Conservation (phyloP, 2,888 invertebrate species). For the Cenopis cana region DNA sequence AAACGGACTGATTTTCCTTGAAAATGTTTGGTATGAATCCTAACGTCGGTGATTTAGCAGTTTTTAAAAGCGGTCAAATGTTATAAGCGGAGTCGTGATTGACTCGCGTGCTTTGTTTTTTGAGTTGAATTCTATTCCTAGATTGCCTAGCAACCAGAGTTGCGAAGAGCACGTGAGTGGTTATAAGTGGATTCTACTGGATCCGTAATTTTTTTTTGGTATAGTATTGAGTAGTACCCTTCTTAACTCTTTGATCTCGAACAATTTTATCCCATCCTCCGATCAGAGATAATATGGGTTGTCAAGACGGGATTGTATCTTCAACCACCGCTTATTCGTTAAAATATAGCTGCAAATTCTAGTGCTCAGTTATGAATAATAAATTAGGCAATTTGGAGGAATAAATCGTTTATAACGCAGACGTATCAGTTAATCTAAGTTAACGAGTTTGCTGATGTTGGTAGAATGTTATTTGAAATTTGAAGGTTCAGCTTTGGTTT, state of each 20-base stretch:
- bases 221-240: neutral
- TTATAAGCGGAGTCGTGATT: too few species aligned
- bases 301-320: slow-evolving; percentile 1
- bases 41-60: too few species aligned
- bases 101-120: too few species aligned
- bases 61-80: too few species aligned
- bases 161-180: too few species aligned
- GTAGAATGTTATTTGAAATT: slow-evolving; percentile 11
- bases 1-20: too few species aligned
- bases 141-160: too few species aligned
- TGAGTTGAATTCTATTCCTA: too few species aligned
- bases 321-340: slow-evolving; percentile 13
- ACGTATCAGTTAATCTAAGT: slow-evolving; percentile 20
- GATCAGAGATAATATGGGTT: slow-evolving; percentile 26
- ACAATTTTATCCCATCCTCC: neutral
- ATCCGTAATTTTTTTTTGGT: too few species aligned
- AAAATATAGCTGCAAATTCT: slow-evolving; percentile 37
- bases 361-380: slow-evolving; percentile 36
- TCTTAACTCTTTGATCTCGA: neutral
- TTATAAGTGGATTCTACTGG: too few species aligned
- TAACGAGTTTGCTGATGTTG: slow-evolving; percentile 22
- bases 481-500: neutral
- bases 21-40: too few species aligned
- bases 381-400: slow-evolving; percentile 28
- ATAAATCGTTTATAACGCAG: slow-evolving; percentile 24